Evolutionary conservation across 2,888 invertebrate species (phyloP).

Genomic region (Callinectes sapidus): DNA sequence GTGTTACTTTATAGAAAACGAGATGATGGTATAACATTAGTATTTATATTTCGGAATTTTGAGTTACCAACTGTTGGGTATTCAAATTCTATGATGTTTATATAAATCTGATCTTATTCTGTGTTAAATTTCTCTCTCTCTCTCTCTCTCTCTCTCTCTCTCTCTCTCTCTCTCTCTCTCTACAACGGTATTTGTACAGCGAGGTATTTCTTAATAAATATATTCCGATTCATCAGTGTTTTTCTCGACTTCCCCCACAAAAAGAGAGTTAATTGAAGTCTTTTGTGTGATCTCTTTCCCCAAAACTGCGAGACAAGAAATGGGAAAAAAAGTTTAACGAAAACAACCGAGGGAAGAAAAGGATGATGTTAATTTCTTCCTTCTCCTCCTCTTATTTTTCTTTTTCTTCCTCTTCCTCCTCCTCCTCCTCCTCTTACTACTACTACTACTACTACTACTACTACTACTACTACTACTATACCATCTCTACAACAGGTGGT

Average conservation of each 20-base stretch:
- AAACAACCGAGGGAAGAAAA: too few species aligned
- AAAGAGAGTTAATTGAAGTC: too few species aligned
- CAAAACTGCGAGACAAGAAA: too few species aligned
- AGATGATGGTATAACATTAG: not conserved
- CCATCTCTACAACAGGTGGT: too few species aligned
- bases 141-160: not conserved
- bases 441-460: too few species aligned
- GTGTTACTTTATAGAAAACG: not conserved
- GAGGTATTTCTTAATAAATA: constrained; percentile 31
- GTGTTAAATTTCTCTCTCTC: not conserved
- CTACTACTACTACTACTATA: too few species aligned
- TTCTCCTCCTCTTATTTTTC: too few species aligned
- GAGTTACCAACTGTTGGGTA: not conserved
- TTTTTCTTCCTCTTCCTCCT: too few species aligned
- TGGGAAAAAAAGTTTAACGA: too few species aligned
- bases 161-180: constrained; percentile 21
- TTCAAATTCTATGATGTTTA: not conserved
- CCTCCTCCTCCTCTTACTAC: too few species aligned
- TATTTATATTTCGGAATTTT: not conserved
- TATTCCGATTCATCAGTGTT: not conserved
- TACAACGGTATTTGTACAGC: constrained; percentile 21
- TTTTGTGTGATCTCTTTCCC: too few species aligned
- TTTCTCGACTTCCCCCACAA: not conserved
- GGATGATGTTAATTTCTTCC: too few species aligned
- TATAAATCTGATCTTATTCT: constrained; percentile 9